phyloP scores from a whole-genome alignment of 2,888 invertebrate species.

The Drosophila imparisetae region DNA sequence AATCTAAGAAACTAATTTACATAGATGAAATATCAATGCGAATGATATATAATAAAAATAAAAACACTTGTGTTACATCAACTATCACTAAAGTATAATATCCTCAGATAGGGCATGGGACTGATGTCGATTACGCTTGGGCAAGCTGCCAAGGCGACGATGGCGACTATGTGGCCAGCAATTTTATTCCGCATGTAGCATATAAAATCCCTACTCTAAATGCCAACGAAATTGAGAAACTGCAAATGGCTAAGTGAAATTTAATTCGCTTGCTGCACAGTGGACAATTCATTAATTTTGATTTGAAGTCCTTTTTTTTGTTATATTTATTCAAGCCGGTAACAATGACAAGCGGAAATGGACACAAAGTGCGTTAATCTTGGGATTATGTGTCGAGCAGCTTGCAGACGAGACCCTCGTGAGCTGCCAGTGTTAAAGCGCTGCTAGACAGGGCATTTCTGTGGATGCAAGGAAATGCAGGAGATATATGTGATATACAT shows the following conservation, averaged over 20 bases:
- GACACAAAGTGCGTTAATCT: conserved; percentile 48
- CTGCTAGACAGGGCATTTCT: conserved; percentile 65
- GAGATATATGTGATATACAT: background rate
- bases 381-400: conserved; percentile 44
- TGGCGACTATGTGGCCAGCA: conserved; percentile 48
- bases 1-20: background rate
- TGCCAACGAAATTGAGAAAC: conserved; percentile 33
- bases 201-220: conserved; percentile 7
- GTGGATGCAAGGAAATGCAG: conserved; percentile 31
- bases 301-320: conserved; percentile 28
- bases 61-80: background rate
- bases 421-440: conserved; percentile 67
- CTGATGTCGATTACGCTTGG: conserved; percentile 27
- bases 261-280: conserved; percentile 32
- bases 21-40: background rate
- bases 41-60: background rate
- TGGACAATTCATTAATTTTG: conserved; percentile 42
- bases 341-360: conserved; percentile 48
- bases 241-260: conserved; percentile 22
- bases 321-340: conserved; percentile 41
- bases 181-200: conserved; percentile 31
- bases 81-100: background rate
- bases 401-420: conserved; percentile 80
- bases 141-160: conserved; percentile 57
- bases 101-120: conserved; percentile 5